Base-by-base conservation (phyloP, 2,797 vertebrate genomes). In the Brachymystax lenok region DNA sequence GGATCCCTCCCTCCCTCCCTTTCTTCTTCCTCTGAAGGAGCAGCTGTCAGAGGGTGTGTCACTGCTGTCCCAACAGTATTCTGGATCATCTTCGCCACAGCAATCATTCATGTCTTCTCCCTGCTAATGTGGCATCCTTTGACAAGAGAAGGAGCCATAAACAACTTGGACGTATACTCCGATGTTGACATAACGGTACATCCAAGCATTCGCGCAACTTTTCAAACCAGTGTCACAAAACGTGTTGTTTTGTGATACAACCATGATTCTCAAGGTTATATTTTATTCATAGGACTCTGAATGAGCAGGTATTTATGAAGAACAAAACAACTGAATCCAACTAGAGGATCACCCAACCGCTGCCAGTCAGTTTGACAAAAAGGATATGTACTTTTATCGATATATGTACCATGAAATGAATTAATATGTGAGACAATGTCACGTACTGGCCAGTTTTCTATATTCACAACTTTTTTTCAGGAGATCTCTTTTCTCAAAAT, bases 401-500 rank as follows among this genome's bases (percentile, higher is more conserved):
- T 10, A 10, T 63, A 13, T 27, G n/a, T 63, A 24, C 59, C 21
- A 63, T 63, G 21, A 63, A 27, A 27, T 63, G 0, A 24, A 24
- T 10, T 24, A 61, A 63, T 63, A 10, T 46, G 40, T 86, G 84
- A 82, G 77, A 56, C 75, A 63, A n/a, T 63, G 59, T 63, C 59
- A 63, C 59, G 8, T 24, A 63, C 59, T 21, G 73, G 82, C 80
- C 40, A 46, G 40, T 46, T 46, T 13, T 13, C 40, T 13, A 46
- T 46, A 46, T 46, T 12, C 8, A 12, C 40, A 46, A 46, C 40
- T 46, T 80, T 86, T 76, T 81, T 87, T 84, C 82, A 85, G 79
- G 71, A 80, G 76, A 5, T 0, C 73, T 84, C 90, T 80, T 88
- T 69, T 83, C 88, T 90, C 80, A 83, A 70, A 85, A 83, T 61